Percentiles rank a stretch among this genome's conserved stretches.
These are phyloP conservation scores for Heterohyrax brucei DNA, from an alignment of 2,797 vertebrate species.

Conservation along the genomic window DNA sequence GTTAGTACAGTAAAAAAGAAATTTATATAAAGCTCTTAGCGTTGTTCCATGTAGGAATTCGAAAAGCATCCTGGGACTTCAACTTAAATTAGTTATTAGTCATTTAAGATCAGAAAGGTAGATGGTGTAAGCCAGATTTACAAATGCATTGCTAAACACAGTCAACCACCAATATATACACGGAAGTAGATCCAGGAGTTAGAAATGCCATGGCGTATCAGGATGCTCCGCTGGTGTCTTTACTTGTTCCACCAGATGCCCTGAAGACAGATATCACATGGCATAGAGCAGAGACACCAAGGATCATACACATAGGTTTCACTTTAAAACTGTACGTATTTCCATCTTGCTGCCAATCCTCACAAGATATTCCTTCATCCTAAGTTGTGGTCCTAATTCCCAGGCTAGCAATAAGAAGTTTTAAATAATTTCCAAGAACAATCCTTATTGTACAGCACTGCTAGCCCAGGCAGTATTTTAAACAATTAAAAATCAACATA, in stretches of 20 bases:
- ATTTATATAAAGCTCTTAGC: background rate
- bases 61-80: constrained; percentile 37
- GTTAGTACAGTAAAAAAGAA: background rate
- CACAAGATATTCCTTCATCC: constrained; percentile 79
- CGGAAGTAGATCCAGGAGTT: background rate
- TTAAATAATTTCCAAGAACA: constrained; percentile 71
- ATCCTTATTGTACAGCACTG: background rate
- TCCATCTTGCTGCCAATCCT: constrained; percentile 77
- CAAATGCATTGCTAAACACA: constrained; percentile 35
- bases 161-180: background rate
- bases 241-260: background rate
- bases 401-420: constrained; percentile 84
- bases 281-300: constrained; percentile 1
- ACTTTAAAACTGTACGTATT: constrained; percentile 68
- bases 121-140: constrained; percentile 59
- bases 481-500: constrained; percentile 66
- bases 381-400: constrained; percentile 85
- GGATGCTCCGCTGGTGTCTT: background rate
- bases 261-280: background rate
- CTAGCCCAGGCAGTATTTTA: constrained; percentile 50
- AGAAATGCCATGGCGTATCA: background rate
- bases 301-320: background rate
- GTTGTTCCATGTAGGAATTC: background rate
- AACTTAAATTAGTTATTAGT: constrained; percentile 74
- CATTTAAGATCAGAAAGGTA: constrained; percentile 53